Conservation (phyloP, 2,113 vertebrate genomes). For the Ictalurus punctatus region DNA sequence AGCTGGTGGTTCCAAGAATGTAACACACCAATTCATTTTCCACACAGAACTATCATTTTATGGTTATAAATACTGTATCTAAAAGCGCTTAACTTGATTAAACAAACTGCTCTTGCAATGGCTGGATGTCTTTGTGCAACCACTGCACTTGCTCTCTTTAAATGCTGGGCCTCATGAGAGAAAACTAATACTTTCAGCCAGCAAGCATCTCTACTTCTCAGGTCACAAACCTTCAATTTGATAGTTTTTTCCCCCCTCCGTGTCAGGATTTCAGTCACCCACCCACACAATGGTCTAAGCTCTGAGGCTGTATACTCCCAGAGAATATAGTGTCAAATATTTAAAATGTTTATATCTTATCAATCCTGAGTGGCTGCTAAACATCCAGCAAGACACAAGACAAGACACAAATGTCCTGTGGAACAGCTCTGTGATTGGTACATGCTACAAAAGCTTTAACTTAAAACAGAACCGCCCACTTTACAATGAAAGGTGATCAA, state of each 20-base stretch:
- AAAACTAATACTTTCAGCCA: neutral
- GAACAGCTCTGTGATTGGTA: neutral
- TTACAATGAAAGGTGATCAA: neutral
- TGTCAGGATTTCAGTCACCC: slow-evolving; percentile 3
- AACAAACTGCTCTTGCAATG: neutral
- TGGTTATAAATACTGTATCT: neutral
- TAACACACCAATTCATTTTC: neutral
- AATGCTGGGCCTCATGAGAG: neutral
- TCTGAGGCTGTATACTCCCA: neutral
- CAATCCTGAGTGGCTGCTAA: neutral
- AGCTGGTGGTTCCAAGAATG: neutral
- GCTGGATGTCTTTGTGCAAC: neutral
- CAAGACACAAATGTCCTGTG: neutral
- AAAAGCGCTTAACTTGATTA: neutral
- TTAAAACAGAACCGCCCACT: neutral
- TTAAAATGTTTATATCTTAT: neutral
- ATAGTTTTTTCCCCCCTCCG: neutral
- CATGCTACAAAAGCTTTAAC: neutral
- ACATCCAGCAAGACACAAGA: neutral
- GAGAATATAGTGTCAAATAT: neutral
- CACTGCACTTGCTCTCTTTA: neutral
- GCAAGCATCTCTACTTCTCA: neutral
- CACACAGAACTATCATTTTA: no score
- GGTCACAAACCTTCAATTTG: neutral
- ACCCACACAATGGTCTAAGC: neutral